A percentile compares a stretch with the other conserved stretches of the same genome.
Evolutionary conservation across 2,888 invertebrate species (phyloP).

Genomic region (Aleiodes testaceus): DNA sequence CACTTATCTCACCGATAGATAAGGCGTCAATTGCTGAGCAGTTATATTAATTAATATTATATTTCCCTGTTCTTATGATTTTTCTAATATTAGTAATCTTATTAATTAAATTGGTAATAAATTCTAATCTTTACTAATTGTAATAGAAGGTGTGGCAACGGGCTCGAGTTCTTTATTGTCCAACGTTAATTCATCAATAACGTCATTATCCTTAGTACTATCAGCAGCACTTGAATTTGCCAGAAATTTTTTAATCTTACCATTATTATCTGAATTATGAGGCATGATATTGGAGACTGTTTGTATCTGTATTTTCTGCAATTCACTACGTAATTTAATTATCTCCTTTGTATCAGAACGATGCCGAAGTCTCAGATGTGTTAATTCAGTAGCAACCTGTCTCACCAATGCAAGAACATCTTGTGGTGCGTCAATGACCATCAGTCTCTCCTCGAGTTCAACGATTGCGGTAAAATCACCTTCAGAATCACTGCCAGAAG

Average conservation of each 20-base stretch:
- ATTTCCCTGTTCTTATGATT: conserved; percentile 18
- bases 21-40: conserved; percentile 48
- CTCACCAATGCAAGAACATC: conserved; percentile 61
- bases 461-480: conserved; percentile 49
- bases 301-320: conserved; percentile 58
- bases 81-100: conserved; percentile 17
- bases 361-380: conserved; percentile 54
- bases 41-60: conserved; percentile 25
- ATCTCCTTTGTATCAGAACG: conserved; percentile 63
- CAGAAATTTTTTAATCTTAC: conserved; percentile 15
- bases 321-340: conserved; percentile 60
- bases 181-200: conserved; percentile 52
- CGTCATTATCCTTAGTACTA: conserved; percentile 65
- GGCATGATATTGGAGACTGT: conserved; percentile 17
- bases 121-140: conserved; percentile 62
- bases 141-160: conserved; percentile 43
- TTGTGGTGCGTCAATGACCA: conserved; percentile 61
- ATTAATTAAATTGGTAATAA: conserved; percentile 17
- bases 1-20: conserved; percentile 2
- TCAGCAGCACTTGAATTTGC: conserved; percentile 63
- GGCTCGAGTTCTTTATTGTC: conserved; percentile 60
- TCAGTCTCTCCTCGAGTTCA: conserved; percentile 61
- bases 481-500: conserved; percentile 59
- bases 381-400: conserved; percentile 56
- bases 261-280: conserved; percentile 12